Evolutionary conservation across 2,797 vertebrate genomes (phyloP).

Genomic region (Hapalemur alaotrensis): DNA sequence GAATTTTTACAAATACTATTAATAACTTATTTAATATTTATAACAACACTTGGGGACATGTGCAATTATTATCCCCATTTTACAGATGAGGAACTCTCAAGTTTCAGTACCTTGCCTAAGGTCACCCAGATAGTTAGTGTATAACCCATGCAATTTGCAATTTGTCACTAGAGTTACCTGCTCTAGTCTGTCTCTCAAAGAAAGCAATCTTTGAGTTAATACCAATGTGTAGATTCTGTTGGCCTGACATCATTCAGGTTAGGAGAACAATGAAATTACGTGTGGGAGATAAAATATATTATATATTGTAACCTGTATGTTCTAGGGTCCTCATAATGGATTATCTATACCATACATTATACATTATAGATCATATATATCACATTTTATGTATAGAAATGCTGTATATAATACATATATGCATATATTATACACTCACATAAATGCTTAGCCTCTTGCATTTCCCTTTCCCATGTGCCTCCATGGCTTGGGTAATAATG

Average conservation of each 20-base stretch:
- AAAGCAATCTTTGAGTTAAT: neutral
- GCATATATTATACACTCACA: neutral
- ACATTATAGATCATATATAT: neutral
- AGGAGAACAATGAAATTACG: constrained; percentile 17
- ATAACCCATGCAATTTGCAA: neutral
- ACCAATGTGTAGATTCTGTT: neutral
- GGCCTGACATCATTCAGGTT: neutral
- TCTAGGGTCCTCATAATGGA: neutral
- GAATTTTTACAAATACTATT: neutral
- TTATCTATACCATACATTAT: neutral
- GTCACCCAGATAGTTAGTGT: neutral
- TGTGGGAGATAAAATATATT: neutral
- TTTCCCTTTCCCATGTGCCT: neutral
- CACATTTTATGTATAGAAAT: neutral
- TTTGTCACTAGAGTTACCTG: neutral
- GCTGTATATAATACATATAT: neutral
- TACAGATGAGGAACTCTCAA: neutral
- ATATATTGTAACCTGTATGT: neutral
- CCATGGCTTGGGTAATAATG: neutral
- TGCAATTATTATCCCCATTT: neutral
- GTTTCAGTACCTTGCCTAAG: neutral
- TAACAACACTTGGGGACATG: neutral
- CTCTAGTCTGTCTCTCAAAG: neutral
- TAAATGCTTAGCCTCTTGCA: neutral
- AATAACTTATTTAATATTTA: neutral